phyloP scores from a whole-genome alignment of 2,888 invertebrate genomes.

The Luperina nickerlii region DNA sequence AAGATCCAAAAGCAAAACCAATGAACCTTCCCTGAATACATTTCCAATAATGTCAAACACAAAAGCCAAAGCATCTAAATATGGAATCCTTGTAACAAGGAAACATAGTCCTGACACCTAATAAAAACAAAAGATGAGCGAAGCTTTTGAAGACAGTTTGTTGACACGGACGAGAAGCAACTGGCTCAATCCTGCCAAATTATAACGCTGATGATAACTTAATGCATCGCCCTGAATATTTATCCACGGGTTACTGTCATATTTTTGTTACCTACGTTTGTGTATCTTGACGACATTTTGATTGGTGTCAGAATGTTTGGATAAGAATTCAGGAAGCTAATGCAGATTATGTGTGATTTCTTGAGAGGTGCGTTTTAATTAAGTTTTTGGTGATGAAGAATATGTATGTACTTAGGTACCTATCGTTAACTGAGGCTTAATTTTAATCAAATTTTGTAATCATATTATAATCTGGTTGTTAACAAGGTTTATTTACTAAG shows the following conservation, averaged over 20 bases:
- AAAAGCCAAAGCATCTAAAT: slow-evolving; percentile 39
- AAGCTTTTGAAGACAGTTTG: slow-evolving; percentile 32
- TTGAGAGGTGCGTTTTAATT: not conserved
- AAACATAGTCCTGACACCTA: slow-evolving; percentile 18
- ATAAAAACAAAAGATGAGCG: slow-evolving; percentile 53
- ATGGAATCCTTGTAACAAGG: slow-evolving; percentile 15
- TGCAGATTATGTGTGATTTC: slow-evolving; percentile 20
- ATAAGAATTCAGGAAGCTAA: slow-evolving; percentile 36
- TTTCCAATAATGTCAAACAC: slow-evolving; percentile 24
- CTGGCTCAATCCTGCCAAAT: slow-evolving; percentile 47
- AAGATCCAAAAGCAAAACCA: slow-evolving; percentile 14
- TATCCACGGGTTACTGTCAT: slow-evolving; percentile 28
- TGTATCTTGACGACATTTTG: slow-evolving; percentile 48
- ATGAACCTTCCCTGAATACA: slow-evolving; percentile 27
- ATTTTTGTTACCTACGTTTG: slow-evolving; percentile 37
- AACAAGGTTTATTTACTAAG: not conserved
- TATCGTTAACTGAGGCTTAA: not conserved
- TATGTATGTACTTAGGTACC: not conserved
- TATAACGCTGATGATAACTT: slow-evolving; percentile 58
- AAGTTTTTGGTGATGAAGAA: not conserved
- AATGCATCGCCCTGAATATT: slow-evolving; percentile 50
- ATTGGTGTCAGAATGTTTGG: slow-evolving; percentile 29
- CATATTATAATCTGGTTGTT: not conserved
- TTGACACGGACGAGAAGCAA: slow-evolving; percentile 43
- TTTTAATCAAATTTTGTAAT: not conserved